A percentile compares a stretch with the other conserved stretches of the same genome.
phyloP scores from a whole-genome alignment of 2,113 vertebrate species.

The Mesoclemmys tuberculata region DNA sequence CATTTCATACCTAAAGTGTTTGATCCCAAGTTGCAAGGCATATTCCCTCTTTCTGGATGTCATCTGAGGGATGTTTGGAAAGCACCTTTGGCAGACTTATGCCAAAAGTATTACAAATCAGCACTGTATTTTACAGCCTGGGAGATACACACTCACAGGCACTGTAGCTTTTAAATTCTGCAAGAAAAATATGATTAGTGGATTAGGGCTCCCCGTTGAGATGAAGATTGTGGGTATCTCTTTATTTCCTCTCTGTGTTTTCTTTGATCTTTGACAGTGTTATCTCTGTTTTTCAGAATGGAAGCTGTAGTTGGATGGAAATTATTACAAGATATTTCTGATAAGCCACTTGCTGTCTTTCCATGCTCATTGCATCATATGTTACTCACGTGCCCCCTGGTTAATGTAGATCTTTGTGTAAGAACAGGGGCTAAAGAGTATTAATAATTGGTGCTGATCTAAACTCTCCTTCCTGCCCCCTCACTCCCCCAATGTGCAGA shows the following conservation, averaged over 20 bases:
- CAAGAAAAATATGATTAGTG: not conserved
- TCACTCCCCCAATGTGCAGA: not conserved
- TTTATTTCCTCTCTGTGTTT: fast-evolving
- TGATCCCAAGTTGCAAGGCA: conserved; percentile 24
- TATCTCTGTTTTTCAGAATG: not conserved
- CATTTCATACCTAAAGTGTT: conserved; percentile 36
- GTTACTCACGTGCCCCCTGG: not conserved
- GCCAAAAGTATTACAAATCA: not conserved
- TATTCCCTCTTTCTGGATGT: conserved; percentile 33
- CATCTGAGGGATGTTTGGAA: conserved; percentile 46
- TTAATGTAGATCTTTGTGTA: conserved; percentile 19
- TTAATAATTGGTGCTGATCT: not conserved
- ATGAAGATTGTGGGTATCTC: not conserved
- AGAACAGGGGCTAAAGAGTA: not conserved
- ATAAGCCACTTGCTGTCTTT: not conserved
- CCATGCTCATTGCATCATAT: conserved; percentile 4
- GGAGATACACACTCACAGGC: not conserved
- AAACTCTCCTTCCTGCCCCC: not conserved
- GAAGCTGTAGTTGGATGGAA: not conserved
- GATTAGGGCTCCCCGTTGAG: conserved; percentile 1
- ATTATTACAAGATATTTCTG: conserved; percentile 34
- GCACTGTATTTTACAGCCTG: not conserved
- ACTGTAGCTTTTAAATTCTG: conserved; percentile 16
- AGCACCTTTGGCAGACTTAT: conserved; percentile 14
- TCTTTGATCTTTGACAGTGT: not conserved